These are phyloP conservation scores for Diorhabda carinulata DNA, from an alignment of 1,140 invertebrate genomes.

Conservation along the genomic window DNA sequence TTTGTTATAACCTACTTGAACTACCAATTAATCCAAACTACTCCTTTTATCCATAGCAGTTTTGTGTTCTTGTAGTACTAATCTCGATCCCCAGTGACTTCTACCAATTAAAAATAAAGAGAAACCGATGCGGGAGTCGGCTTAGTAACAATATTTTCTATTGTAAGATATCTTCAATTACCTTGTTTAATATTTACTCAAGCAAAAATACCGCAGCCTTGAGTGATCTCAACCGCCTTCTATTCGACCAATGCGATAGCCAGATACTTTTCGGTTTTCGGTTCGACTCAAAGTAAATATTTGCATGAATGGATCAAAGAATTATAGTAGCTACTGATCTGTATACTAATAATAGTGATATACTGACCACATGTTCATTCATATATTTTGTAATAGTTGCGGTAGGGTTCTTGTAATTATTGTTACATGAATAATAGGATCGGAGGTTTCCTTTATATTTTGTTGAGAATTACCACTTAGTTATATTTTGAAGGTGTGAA, in stretches of 20 bases:
- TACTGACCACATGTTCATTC: neutral
- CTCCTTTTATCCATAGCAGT: too few species aligned
- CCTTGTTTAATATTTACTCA: neutral
- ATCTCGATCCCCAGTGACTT: too few species aligned
- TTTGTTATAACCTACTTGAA: too few species aligned
- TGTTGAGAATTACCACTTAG: neutral
- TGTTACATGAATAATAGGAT: neutral
- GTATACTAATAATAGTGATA: neutral
- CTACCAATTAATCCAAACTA: too few species aligned
- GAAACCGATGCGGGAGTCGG: neutral
- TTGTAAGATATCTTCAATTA: neutral
- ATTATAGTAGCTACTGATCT: neutral
- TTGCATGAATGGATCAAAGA: neutral
- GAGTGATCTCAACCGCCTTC: neutral
- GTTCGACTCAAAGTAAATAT: neutral
- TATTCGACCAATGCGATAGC: neutral
- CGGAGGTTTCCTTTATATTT: neutral
- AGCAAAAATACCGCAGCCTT: neutral
- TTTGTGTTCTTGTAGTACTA: too few species aligned
- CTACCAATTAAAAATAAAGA: too few species aligned
- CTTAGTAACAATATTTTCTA: neutral
- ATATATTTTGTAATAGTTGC: neutral
- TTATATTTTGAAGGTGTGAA: too few species aligned
- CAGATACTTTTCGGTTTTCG: neutral
- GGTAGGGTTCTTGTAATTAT: neutral